Evolutionary conservation across 1,140 invertebrate species (phyloP).

Genomic region (Apis mellifera): Amel_HAv3.1 CM009940.2:1900501-1901000

Average conservation of each 20-base stretch:
- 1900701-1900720: no score
- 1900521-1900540: conserved; percentile 32
- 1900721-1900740: neutral
- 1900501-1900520: conserved; percentile 3
- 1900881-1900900: conserved; percentile 45
- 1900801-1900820: neutral
- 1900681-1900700: no score
- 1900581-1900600: conserved; percentile 19
- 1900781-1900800: neutral
- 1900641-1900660: no score
- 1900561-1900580: conserved; percentile 67
- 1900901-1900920: conserved; percentile 50
- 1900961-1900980: conserved; percentile 81
- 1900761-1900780: neutral
- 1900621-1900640: no score
- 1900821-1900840: conserved; percentile 46
- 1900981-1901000: conserved; percentile 82
- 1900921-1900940: conserved; percentile 60
- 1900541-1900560: conserved; percentile 52
- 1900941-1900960: conserved; percentile 77
- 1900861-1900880: conserved; percentile 66
- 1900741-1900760: neutral
- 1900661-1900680: no score
- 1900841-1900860: conserved; percentile 41
- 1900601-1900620: conserved; percentile 21